Percentiles rank a stretch among this genome's conserved stretches.
phyloP scores from a whole-genome alignment of 1,140 invertebrate species.

The Drosophila trapezifrons region DNA sequence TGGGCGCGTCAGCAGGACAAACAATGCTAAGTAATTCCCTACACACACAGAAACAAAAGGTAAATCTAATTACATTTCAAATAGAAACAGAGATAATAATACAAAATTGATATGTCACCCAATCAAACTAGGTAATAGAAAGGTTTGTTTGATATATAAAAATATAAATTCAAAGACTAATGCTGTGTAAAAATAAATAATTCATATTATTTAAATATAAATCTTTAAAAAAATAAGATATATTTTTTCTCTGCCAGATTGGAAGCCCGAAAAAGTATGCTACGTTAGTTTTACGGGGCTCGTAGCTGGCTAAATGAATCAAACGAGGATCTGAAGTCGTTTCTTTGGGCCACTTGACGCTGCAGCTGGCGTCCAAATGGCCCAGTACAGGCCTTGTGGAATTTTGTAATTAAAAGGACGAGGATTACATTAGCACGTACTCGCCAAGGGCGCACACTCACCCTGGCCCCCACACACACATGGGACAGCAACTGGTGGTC shows the following conservation, averaged over 20 bases:
- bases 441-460: slow-evolving; percentile 21
- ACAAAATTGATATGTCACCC: too few species aligned
- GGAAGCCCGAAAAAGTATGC: slow-evolving; percentile 46
- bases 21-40: slow-evolving; percentile 61
- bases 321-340: slow-evolving; percentile 42
- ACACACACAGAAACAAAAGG: slow-evolving; percentile 8
- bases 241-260: not conserved
- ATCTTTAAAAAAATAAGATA: too few species aligned
- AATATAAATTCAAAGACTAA: too few species aligned
- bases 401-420: slow-evolving; percentile 77
- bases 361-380: slow-evolving; percentile 33
- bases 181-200: too few species aligned
- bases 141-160: too few species aligned
- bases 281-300: slow-evolving; percentile 62
- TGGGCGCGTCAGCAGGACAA: slow-evolving; percentile 34
- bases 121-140: not conserved
- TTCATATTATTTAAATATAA: not conserved
- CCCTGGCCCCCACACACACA: slow-evolving; percentile 1
- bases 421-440: slow-evolving; percentile 77
- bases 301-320: slow-evolving; percentile 61
- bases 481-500: slow-evolving; percentile 70
- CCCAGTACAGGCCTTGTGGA: slow-evolving; percentile 52
- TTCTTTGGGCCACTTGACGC: slow-evolving; percentile 45
- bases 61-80: too few species aligned
- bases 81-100: not conserved